Evolutionary conservation across 2,888 invertebrate species (phyloP).

Genomic region (Cryptocheilus praepositus): DNA sequence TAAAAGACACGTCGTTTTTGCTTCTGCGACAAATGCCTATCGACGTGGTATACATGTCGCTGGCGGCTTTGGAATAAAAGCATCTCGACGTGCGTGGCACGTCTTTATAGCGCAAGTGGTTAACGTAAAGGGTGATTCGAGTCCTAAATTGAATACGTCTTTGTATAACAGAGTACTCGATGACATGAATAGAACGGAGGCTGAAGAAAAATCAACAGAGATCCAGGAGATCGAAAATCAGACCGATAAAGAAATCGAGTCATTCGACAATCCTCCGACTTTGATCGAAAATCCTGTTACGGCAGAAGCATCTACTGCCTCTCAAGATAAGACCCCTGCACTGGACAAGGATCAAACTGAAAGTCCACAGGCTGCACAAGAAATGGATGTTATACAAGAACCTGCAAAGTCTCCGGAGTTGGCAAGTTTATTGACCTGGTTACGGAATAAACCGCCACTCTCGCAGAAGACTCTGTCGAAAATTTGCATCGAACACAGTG

Average conservation of each 20-base stretch:
- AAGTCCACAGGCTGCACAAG: slow-evolving; percentile 17
- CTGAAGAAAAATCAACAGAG: slow-evolving; percentile 47
- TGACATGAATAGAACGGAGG: slow-evolving; percentile 62
- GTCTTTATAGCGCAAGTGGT: too few relatives aligned
- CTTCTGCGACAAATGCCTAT: too few relatives aligned
- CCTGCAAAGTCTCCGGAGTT: slow-evolving; percentile 63
- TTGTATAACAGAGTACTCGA: slow-evolving; percentile 66
- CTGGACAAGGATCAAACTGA: slow-evolving; percentile 21
- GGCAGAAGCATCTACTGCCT: slow-evolving; percentile 24
- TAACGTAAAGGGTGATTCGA: too few relatives aligned
- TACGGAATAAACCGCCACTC: slow-evolving; percentile 81
- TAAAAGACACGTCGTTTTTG: too few relatives aligned
- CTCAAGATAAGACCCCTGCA: slow-evolving; percentile 22
- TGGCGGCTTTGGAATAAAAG: too few relatives aligned
- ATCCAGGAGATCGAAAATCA: slow-evolving; percentile 37
- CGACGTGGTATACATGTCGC: too few relatives aligned
- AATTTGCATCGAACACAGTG: slow-evolving; percentile 83
- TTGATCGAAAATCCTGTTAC: slow-evolving; percentile 24
- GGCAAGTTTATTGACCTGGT: slow-evolving; percentile 80
- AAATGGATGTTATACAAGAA: slow-evolving; percentile 43
- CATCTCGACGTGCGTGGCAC: too few relatives aligned
- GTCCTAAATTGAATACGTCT: neutral
- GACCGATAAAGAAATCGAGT: slow-evolving; percentile 33
- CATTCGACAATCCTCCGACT: slow-evolving; percentile 38
- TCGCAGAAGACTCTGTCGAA: slow-evolving; percentile 79